Evolutionary conservation across 2,888 invertebrate genomes (phyloP).

Genomic region (Athetis lepigone): DNA sequence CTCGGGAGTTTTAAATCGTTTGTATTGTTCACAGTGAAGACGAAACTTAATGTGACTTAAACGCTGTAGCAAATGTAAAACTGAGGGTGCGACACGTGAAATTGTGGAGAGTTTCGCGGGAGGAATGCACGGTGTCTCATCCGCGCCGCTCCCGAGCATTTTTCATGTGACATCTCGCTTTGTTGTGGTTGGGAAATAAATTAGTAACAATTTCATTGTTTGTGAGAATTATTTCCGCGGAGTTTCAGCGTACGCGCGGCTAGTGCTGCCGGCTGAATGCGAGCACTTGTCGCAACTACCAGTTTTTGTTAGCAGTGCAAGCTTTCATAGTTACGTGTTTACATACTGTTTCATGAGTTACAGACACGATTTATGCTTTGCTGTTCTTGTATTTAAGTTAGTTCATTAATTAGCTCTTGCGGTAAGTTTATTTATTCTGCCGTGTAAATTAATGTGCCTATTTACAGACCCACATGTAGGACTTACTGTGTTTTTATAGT

Average conservation of each 20-base stretch:
- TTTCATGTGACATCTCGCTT: conserved; percentile 90
- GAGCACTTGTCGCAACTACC: conserved; percentile 61
- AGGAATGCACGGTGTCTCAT: conserved; percentile 86
- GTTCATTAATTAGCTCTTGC: conserved; percentile 35
- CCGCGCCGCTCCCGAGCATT: conserved; percentile 81
- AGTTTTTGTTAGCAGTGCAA: conserved; percentile 56
- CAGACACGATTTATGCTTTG: conserved; percentile 37
- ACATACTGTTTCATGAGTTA: conserved; percentile 47
- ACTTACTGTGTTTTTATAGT: neutral
- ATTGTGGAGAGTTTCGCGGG: conserved; percentile 77
- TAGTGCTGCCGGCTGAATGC: conserved; percentile 60
- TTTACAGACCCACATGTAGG: neutral
- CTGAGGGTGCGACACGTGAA: conserved; percentile 80
- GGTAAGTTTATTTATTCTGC: conserved; percentile 15
- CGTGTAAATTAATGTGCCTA: neutral
- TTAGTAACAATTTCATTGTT: conserved; percentile 90
- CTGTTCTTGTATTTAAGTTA: conserved; percentile 26
- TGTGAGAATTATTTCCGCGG: conserved; percentile 83
- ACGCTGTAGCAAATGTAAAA: conserved; percentile 82
- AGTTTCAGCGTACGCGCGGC: conserved; percentile 64
- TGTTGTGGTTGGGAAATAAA: conserved; percentile 89
- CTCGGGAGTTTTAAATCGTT: conserved; percentile 81
- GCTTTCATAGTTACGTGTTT: conserved; percentile 57
- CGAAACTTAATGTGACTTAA: conserved; percentile 86
- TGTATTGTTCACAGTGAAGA: conserved; percentile 80